Evolutionary conservation across 2,888 invertebrate genomes (phyloP).

Genomic region (Eucriotettix oculatus): DNA sequence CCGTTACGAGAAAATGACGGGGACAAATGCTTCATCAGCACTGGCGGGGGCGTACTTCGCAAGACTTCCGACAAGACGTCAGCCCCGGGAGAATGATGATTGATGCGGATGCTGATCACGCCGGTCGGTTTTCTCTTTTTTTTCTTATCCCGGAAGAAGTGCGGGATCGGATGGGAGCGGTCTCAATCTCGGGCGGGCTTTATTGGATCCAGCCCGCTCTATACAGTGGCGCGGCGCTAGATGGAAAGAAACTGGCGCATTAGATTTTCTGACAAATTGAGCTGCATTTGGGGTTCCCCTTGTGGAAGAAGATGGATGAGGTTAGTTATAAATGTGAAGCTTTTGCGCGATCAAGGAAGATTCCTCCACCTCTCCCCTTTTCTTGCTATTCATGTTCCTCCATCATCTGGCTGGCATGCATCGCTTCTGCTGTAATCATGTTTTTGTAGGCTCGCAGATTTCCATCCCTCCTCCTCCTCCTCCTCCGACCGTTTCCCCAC

Average conservation of each 20-base stretch:
- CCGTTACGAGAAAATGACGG: no score
- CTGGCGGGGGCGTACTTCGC: no score
- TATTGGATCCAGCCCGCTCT: background rate
- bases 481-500: no score
- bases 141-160: no score
- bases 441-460: background rate
- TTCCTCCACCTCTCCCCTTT: background rate
- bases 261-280: conserved; percentile 35
- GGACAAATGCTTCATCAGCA: no score
- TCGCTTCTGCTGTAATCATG: background rate
- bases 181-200: background rate
- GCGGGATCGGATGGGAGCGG: background rate
- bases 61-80: no score
- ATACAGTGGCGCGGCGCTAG: conserved; percentile 1
- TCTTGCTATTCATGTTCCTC: background rate
- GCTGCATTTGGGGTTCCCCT: conserved; percentile 30
- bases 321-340: conserved; percentile 36
- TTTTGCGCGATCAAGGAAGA: conserved; percentile 25
- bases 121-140: background rate
- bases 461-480: no score
- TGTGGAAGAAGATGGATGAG: conserved; percentile 33
- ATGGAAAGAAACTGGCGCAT: conserved; percentile 21
- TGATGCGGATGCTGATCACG: background rate
- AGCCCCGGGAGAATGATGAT: background rate
- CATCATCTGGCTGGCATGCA: background rate